Percentiles rank a stretch among this genome's conserved stretches.
Evolutionary conservation across 2,888 invertebrate genomes (phyloP).

Genomic region (Drosophila flavopinicola): DNA sequence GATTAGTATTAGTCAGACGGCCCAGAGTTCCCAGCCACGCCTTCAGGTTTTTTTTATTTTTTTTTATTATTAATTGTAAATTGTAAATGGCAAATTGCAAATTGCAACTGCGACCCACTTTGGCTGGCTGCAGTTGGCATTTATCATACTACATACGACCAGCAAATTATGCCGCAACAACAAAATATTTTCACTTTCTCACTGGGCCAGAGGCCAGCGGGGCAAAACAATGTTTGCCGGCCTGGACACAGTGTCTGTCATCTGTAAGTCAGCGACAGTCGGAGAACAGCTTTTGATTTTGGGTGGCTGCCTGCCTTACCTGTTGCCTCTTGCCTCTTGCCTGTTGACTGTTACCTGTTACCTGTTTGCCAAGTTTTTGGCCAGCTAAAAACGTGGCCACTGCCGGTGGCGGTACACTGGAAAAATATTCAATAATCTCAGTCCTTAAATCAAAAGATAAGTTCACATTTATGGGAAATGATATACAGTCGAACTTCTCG

Average conservation of each 20-base stretch:
- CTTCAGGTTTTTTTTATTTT: constrained; percentile 21
- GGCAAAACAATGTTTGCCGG: constrained; percentile 27
- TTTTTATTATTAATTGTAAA: constrained; percentile 9
- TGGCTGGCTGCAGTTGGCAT: constrained; percentile 44
- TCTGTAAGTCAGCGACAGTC: constrained; percentile 43
- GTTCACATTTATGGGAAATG: too few species aligned
- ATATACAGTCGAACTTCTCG: too few species aligned
- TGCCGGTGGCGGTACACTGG: constrained; percentile 26
- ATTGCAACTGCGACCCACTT: constrained; percentile 75
- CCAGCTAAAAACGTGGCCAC: constrained; percentile 39
- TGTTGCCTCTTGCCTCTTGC: constrained; percentile 39
- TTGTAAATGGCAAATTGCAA: constrained; percentile 64
- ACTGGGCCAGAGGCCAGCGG: constrained; percentile 45
- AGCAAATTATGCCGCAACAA: constrained; percentile 64
- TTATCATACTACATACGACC: constrained; percentile 68
- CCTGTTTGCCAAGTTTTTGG: constrained; percentile 52
- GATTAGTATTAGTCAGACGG: constrained; percentile 61
- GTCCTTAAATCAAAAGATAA: not conserved
- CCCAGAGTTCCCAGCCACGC: constrained; percentile 51
- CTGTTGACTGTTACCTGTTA: constrained; percentile 48
- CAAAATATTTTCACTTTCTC: constrained; percentile 73
- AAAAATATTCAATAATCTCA: not conserved
- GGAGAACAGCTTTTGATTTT: constrained; percentile 55
- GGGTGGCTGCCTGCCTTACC: constrained; percentile 42
- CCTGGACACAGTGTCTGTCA: constrained; percentile 33